Evolutionary conservation across 2,113 vertebrate species (phyloP), one percentile per base, ranked within the genome.

Genomic region (Pituophis catenifer): DNA sequence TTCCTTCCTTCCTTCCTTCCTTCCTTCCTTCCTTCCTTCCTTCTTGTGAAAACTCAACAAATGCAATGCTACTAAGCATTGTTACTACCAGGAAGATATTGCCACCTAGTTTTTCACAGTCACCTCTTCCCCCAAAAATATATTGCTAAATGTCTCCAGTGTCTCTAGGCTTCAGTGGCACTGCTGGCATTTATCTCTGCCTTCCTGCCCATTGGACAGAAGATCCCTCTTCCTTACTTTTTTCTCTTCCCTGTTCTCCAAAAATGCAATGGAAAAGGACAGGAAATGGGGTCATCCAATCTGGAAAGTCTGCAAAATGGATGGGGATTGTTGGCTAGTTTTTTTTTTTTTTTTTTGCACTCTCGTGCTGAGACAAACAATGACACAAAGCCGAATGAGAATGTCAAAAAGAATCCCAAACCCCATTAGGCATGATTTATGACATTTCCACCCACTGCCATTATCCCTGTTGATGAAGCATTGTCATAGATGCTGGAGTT

Each of bases 21-120:
- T 58, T 0, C 21, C 7, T 58, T 0, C 7, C 1, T 23, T 2
- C 0, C 21, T 23, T 2, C 21, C 6, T 19, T n/a, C 12, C 6
- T 33, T 13, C 2, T 17, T 75, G 13, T 75, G 13, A 75, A 75
- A 75, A 75, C 15, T 75, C n/a, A 75, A 19, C n/a, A 75, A 75
- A 75, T 33, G 5, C 13, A 75, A 13, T 33, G 24, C 59, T 65
- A 65, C 0, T 29, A 29, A 62, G 10, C 26, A 8, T 24, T 58
- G 21, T 58, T 58, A 58, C 57, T 24, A 58, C 0, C 21, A 58
- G 8, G 8, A 24, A 58, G 7, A 58, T 58, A 23, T 58, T 58
- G 57, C 57, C 7, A 58, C 21, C 57, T 58, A 58, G 7, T 58
- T 58, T 58, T 58, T 58, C 57, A 58, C 21, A 24, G 57, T 7